These are phyloP conservation scores for Melolontha melolontha DNA, from an alignment of 2,888 invertebrate genomes.

Conservation along the genomic window DNA sequence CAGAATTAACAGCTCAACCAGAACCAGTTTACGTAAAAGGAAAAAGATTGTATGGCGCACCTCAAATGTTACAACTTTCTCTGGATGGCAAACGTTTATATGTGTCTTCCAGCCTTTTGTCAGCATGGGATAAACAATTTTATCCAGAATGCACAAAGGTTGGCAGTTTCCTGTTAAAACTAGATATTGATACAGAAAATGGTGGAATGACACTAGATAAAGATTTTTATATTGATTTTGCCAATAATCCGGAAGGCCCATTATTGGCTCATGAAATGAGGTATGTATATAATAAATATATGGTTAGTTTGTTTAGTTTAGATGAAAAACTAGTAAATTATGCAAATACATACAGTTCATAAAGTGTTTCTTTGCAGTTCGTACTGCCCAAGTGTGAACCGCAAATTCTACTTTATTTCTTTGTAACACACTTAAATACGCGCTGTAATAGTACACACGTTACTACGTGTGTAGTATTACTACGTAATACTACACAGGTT, in stretches of 20 bases:
- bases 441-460: no score
- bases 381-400: no score
- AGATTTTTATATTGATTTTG: slow-evolving; percentile 92
- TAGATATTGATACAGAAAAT: slow-evolving; percentile 85
- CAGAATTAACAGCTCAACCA: slow-evolving; percentile 78
- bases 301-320: no score
- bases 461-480: no score
- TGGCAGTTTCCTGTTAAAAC: slow-evolving; percentile 81
- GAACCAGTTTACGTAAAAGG: slow-evolving; percentile 81
- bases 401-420: no score
- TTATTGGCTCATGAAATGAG: slow-evolving; percentile 95
- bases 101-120: slow-evolving; percentile 89
- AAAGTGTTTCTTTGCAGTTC: no score
- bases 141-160: slow-evolving; percentile 85
- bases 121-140: slow-evolving; percentile 94
- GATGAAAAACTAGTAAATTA: no score
- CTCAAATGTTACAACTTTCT: slow-evolving; percentile 97
- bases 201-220: slow-evolving; percentile 90
- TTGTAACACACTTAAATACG: no score
- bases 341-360: no score
- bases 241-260: slow-evolving; percentile 87
- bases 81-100: slow-evolving; percentile 95
- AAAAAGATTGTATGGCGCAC: slow-evolving; percentile 82
- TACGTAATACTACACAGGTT: no score
- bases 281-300: slow-evolving; percentile 58